These are phyloP conservation scores for Nematostella vectensis DNA, from an alignment of 92 coral and sea anemone species.

Conservation along the genomic window DNA sequence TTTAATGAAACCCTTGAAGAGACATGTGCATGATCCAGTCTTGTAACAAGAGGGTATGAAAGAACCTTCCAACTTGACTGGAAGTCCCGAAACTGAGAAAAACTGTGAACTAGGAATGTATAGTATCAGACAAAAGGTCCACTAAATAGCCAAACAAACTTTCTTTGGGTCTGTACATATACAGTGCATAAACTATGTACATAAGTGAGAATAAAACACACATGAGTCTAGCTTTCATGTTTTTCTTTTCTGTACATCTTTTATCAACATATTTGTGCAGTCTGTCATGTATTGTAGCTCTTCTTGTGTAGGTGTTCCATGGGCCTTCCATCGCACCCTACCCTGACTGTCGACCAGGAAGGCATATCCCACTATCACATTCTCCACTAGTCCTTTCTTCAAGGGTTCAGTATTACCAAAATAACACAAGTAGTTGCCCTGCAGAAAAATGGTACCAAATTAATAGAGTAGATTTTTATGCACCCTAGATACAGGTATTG, in stretches of 20 bases:
- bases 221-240: neutral
- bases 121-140: too few species aligned
- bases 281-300: conserved; percentile 62
- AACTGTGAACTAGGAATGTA: too few species aligned
- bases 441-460: conserved; percentile 7
- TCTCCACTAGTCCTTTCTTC: conserved; percentile 57
- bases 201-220: neutral
- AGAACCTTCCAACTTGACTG: too few species aligned
- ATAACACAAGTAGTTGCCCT: conserved; percentile 76
- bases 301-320: conserved; percentile 73
- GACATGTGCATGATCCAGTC: too few species aligned
- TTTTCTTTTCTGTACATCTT: conserved; percentile 26
- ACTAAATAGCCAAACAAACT: too few species aligned
- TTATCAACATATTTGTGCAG: conserved; percentile 45
- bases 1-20: too few species aligned
- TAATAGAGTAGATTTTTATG: neutral
- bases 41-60: too few species aligned
- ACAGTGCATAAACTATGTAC: neutral
- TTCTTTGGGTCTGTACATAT: too few species aligned
- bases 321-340: conserved; percentile 85
- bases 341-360: conserved; percentile 72
- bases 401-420: conserved; percentile 57
- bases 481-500: too few species aligned
- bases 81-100: too few species aligned
- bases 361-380: conserved; percentile 84